Base-by-base conservation (phyloP, 1,140 invertebrate genomes). In the Eciton burchellii region DNA sequence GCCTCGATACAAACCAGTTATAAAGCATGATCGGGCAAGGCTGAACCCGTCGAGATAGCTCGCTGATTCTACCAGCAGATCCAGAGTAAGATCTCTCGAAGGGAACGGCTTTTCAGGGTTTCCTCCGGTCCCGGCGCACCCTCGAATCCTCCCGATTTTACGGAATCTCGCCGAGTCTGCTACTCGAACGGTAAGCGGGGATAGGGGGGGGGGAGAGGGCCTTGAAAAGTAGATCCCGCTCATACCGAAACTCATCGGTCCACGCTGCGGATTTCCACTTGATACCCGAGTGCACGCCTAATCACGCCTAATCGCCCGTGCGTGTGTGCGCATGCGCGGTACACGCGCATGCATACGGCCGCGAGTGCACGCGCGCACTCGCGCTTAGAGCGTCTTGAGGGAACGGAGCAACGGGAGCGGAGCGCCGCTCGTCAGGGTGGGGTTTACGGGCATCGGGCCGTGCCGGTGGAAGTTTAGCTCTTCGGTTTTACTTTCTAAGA, bases 401-500 rank as follows among this genome's bases (percentile, higher is more conserved):
- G 73, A 60, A 11, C 16, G 57, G 84, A 47, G 84, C 72, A 81
- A 83, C 84, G 81, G 84, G 59, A 86, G 81, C 81, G 72, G 85
- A 88, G 81, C 85, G 86, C 79, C 86, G 84, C 83, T 87, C 86
- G 83, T 84, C 86, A 86, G 89, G 89, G 88, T 89, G 90, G 89
- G 90, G 89, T 82, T 85, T 16, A 56, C 73, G n/a, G 74, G 45
- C 81, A 41, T 63, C 81, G 76, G 41, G 76, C 68, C 57, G 81
- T 73, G 72, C 63, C 86, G 82, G 66, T 86, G 66, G 86, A 88
- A 87, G 86, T 89, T 88, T 84, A 86, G 83, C 84, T 89, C 89
- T 90, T 91, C 86, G 89, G 89, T 91, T 91, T 91, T 90, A 91
- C 90, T 91, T 91, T 91, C 90, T 91, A 91, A 90, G 86, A 85